Evolutionary conservation across 2,797 vertebrate genomes (phyloP).

Genomic region (Vespertilio murinus): DNA sequence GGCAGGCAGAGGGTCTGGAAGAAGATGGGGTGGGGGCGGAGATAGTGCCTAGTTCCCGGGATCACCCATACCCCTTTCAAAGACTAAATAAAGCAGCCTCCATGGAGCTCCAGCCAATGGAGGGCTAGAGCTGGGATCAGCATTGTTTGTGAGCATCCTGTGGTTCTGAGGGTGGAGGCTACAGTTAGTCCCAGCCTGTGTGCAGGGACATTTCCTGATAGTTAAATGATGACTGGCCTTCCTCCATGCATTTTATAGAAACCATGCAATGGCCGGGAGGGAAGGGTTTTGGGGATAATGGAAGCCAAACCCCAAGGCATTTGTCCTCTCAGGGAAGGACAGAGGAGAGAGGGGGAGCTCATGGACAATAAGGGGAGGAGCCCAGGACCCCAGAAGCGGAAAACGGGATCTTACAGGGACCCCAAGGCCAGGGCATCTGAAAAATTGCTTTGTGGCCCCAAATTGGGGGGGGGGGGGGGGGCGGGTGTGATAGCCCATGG

Average conservation of each 20-base stretch:
- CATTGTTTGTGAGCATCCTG: not conserved
- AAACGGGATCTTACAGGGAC: slow-evolving; percentile 65
- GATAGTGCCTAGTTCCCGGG: not conserved
- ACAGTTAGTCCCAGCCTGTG: not conserved
- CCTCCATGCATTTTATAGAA: not conserved
- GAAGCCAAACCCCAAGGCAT: slow-evolving; percentile 64
- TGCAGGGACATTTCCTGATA: not conserved
- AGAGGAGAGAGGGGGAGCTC: slow-evolving; percentile 62
- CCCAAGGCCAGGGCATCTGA: slow-evolving; percentile 40
- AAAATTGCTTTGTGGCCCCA: not conserved
- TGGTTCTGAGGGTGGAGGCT: too few relatives aligned
- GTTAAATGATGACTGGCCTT: not conserved
- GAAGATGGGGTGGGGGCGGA: accelerated
- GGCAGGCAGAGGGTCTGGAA: not conserved
- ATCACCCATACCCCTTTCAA: not conserved
- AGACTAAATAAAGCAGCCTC: not conserved
- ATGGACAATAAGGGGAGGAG: slow-evolving; percentile 69
- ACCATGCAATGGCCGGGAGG: not conserved
- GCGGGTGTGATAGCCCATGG: not conserved
- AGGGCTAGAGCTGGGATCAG: not conserved
- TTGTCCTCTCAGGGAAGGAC: slow-evolving; percentile 54
- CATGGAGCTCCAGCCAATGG: not conserved
- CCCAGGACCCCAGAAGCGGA: slow-evolving; percentile 52
- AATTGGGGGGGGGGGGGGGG: too few relatives aligned
- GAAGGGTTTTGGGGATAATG: not conserved